Conservation (phyloP, 2,888 invertebrate genomes). For the Xanthorhoe spadicearia region DNA sequence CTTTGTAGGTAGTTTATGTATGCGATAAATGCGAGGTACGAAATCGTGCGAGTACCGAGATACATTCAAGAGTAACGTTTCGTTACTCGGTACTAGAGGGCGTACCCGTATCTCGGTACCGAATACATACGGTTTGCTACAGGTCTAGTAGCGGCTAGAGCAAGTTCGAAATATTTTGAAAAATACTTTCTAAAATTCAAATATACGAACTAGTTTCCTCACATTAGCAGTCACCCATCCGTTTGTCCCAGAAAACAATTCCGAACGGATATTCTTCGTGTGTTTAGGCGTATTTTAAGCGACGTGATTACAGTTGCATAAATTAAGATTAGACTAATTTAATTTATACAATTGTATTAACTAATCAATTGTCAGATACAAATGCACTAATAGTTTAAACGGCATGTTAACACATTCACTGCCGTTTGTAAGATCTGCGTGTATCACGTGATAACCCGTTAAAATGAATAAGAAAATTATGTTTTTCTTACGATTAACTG, state of each 20-base stretch:
- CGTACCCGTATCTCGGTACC: too few species aligned
- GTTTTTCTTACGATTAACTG: too few species aligned
- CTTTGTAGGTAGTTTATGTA: too few species aligned
- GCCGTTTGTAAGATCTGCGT: too few species aligned
- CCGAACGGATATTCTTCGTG: background rate
- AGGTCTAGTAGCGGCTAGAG: background rate
- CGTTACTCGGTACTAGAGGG: too few species aligned
- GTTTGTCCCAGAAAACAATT: background rate
- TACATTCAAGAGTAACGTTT: too few species aligned
- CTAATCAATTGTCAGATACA: background rate
- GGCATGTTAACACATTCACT: too few species aligned
- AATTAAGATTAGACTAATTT: background rate
- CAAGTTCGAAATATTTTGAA: background rate
- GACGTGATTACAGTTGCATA: background rate
- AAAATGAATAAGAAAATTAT: too few species aligned
- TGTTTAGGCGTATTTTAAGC: background rate
- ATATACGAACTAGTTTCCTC: background rate
- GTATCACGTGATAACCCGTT: too few species aligned
- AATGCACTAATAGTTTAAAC: background rate
- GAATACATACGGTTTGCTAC: too few species aligned
- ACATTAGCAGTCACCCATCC: background rate
- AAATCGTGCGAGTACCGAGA: too few species aligned
- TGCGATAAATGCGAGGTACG: too few species aligned
- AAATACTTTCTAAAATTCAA: background rate
- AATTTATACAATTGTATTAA: conserved; percentile 1